Conservation (phyloP, 2,113 vertebrate genomes). For the Oryzias celebensis region DNA sequence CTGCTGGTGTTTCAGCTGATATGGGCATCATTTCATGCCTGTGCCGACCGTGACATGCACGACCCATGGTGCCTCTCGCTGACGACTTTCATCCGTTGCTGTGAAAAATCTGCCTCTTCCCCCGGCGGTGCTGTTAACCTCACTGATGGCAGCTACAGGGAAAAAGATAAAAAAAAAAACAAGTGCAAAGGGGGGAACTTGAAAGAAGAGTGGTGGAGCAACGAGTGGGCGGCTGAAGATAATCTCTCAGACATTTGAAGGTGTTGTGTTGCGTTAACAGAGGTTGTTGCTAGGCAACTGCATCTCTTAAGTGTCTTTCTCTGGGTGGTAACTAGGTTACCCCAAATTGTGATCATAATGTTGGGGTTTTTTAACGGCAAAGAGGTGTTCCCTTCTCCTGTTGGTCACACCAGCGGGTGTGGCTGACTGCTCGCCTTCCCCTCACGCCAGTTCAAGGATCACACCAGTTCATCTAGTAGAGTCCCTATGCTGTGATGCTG, state of each 20-base stretch:
- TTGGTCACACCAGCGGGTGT: conserved; percentile 39
- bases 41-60: conserved; percentile 13
- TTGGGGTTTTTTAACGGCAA: conserved; percentile 39
- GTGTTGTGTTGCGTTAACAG: conserved; percentile 55
- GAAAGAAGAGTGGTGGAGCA: conserved; percentile 54
- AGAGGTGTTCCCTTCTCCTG: conserved; percentile 35
- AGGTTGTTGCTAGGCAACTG: conserved; percentile 69
- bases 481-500: conserved; percentile 75
- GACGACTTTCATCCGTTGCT: conserved; percentile 9
- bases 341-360: conserved; percentile 38
- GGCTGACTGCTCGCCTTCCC: neutral
- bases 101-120: conserved; percentile 26
- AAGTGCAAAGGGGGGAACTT: conserved; percentile 28
- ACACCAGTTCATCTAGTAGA: conserved; percentile 74
- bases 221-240: conserved; percentile 61
- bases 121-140: conserved; percentile 36
- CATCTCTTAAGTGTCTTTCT: conserved; percentile 58
- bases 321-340: conserved; percentile 62
- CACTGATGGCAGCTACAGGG: conserved; percentile 29
- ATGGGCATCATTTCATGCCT: conserved; percentile 18
- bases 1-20: conserved; percentile 12
- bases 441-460: conserved; percentile 20
- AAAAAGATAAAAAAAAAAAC: neutral
- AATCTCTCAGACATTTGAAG: conserved; percentile 61
- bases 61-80: conserved; percentile 10